Evolutionary conservation across 2,797 vertebrate species (phyloP).

Genomic region (Prunella strophiata): DNA sequence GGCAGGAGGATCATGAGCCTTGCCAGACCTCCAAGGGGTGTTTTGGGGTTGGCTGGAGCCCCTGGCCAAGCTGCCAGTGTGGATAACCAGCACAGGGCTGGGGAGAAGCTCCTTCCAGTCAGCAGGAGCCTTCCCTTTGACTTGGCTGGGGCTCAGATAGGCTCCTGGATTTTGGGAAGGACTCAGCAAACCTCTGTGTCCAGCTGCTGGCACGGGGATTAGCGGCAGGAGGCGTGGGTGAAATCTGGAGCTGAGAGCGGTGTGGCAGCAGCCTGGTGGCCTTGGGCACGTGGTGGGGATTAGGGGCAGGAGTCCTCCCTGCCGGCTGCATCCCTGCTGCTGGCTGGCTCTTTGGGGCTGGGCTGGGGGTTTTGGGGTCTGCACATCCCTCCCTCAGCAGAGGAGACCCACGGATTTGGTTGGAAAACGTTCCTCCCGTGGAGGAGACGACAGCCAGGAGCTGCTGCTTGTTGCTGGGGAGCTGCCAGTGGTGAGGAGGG

Average conservation of each 20-base stretch:
- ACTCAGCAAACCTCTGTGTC: background rate
- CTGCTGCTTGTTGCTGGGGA: rapidly evolving
- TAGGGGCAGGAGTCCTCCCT: background rate
- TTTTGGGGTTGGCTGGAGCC: background rate
- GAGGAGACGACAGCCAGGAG: rapidly evolving
- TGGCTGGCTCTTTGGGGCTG: background rate
- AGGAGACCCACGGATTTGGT: background rate
- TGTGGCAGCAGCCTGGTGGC: background rate
- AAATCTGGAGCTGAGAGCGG: background rate
- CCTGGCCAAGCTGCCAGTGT: background rate
- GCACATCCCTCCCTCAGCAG: background rate
- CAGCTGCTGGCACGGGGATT: background rate
- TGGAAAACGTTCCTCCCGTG: rapidly evolving
- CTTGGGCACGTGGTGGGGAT: constrained; percentile 29
- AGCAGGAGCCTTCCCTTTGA: background rate
- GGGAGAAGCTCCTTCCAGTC: background rate
- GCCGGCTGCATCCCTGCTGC: background rate
- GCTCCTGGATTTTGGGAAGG: constrained; percentile 3
- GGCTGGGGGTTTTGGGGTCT: background rate
- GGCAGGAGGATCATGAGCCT: background rate
- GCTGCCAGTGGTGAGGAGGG: background rate
- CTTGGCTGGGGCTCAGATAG: rapidly evolving
- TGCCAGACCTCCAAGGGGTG: rapidly evolving
- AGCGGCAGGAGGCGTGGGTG: background rate
- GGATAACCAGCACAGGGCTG: rapidly evolving